Evolutionary conservation across 2,797 vertebrate species (phyloP).

Genomic region (Tragopan temminckii): DNA sequence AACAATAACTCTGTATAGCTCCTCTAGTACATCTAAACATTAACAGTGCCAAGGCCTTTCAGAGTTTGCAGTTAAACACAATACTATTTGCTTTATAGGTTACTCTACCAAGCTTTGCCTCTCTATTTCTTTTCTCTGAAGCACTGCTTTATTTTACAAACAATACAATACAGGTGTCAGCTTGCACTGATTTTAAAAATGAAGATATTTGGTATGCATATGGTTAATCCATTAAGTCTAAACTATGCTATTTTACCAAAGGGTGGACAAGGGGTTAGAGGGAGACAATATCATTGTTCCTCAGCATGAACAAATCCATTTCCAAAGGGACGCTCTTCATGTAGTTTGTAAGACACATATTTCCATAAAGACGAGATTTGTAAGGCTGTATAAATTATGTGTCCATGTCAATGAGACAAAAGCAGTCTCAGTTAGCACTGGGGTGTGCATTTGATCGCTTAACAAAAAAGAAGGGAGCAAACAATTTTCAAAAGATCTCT

Average conservation of each 20-base stretch:
- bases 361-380: slow-evolving; percentile 54
- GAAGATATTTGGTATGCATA: slow-evolving; percentile 31
- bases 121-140: neutral
- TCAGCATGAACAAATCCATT: slow-evolving; percentile 27
- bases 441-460: neutral
- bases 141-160: neutral
- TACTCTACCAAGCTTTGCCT: neutral
- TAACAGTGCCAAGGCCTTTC: neutral
- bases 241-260: neutral
- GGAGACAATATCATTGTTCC: neutral
- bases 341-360: slow-evolving; percentile 33
- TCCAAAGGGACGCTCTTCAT: neutral
- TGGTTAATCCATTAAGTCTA: slow-evolving; percentile 1
- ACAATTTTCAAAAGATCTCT: neutral
- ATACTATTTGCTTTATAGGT: neutral
- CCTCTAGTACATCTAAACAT: neutral
- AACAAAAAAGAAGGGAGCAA: slow-evolving; percentile 21
- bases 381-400: slow-evolving; percentile 56
- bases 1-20: neutral
- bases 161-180: neutral
- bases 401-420: neutral
- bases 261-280: slow-evolving; percentile 9
- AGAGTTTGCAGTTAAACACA: neutral
- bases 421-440: neutral
- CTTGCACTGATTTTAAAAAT: neutral